These are phyloP conservation scores for Ophion ventricosus DNA, from an alignment of 2,888 invertebrate species.

Conservation along the genomic window DNA sequence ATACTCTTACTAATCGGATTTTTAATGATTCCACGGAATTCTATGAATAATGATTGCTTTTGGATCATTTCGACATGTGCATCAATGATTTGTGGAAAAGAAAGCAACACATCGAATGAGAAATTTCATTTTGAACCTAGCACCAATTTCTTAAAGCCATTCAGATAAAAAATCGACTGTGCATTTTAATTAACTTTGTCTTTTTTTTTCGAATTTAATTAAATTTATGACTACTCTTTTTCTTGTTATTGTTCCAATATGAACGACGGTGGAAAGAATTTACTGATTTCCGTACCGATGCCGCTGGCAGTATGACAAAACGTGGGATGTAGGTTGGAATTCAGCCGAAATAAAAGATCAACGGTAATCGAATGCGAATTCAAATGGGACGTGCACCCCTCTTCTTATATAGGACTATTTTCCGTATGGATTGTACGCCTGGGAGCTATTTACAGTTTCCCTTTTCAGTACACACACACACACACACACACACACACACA, in stretches of 20 bases:
- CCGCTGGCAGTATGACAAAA: neutral
- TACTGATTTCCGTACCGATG: neutral
- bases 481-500: neutral
- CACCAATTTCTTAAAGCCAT: too few relatives aligned
- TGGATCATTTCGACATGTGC: neutral
- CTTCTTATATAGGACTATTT: conserved; percentile 54
- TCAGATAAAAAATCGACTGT: too few relatives aligned
- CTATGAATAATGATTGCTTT: conserved; percentile 5
- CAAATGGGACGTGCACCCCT: conserved; percentile 40
- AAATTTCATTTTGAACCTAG: neutral
- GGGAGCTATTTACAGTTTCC: conserved; percentile 58
- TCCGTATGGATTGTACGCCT: conserved; percentile 56
- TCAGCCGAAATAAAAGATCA: conserved; percentile 44
- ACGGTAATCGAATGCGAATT: conserved; percentile 56
- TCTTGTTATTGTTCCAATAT: neutral
- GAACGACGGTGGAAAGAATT: neutral
- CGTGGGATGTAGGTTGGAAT: conserved; percentile 20
- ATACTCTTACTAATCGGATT: neutral
- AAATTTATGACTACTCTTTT: neutral
- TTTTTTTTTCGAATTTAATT: neutral
- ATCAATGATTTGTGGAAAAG: neutral
- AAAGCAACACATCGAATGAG: neutral
- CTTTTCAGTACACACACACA: conserved; percentile 5
- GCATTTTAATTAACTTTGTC: neutral
- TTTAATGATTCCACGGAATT: neutral